Evolutionary conservation across 2,888 invertebrate genomes (phyloP), one percentile per base, ranked within the genome.

Genomic region (Orthosia incerta): DNA sequence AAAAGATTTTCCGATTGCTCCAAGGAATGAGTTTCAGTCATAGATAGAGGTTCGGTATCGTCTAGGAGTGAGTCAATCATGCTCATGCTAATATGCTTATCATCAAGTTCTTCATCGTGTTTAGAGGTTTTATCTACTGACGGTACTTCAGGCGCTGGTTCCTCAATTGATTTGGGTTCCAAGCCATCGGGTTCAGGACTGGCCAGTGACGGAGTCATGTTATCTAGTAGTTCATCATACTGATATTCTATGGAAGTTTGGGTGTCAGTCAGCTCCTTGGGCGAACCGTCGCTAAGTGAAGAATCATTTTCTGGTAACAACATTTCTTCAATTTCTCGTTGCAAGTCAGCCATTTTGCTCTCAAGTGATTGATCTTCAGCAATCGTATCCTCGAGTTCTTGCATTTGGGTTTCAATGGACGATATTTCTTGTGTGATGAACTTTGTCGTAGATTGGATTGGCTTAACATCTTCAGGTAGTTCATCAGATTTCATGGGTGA

Each of bases 311-410:
- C 95, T 55, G 96, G 96, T 46, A 94, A 83, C 50, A 96, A 83
- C 94, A 96, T 94, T 91, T 96, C 96, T 82, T 96, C 96, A 55
- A 96, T 96, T 92, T 96, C 96, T 85, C 95, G 91, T 89, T 95
- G 96, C 69, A 96, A 90, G 80, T 95, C 96, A 60, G 96, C 96
- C 94, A 96, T 95, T 93, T 96, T 95, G 84, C 91, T 92, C 87
- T 96, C 96, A 67, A 96, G 91, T 2, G 95, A 95, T 75, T 93
- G 92, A 81, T 96, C 95, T 71, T 94, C 95, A 31, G 92, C 89
- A 74, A 94, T 91, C 74, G 90, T 91, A 70, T 88, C 82, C 67
- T 86, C 83, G 20, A 83, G 71, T 45, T 80, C 74, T 73, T 78
- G 76, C 62, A 63, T 77, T 73, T 86, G 76, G n/a, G 70, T 72